Percentiles rank a stretch among this genome's conserved stretches.
phyloP scores from a whole-genome alignment of 2,888 invertebrate genomes.

The Daptonema setosum region DNA sequence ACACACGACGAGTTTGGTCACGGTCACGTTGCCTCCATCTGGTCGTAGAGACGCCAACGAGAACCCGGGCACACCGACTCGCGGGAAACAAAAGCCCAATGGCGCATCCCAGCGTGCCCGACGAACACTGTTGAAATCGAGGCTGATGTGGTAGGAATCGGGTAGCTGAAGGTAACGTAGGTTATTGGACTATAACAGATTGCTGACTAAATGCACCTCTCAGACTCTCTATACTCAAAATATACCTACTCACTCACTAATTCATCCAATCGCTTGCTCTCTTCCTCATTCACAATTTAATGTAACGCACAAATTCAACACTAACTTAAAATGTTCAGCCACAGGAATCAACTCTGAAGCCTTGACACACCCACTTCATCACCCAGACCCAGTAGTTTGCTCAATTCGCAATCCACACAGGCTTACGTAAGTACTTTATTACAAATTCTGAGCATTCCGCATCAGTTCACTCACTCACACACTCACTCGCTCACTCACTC shows the following conservation, averaged over 20 bases:
- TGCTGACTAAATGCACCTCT: no score
- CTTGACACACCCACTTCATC: no score
- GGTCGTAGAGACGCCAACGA: background rate
- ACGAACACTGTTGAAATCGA: background rate
- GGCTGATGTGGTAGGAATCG: background rate
- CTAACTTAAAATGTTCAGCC: background rate
- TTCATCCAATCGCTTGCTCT: no score
- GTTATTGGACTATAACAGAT: no score
- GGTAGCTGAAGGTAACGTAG: background rate
- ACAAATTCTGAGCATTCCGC: no score
- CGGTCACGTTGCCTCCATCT: background rate
- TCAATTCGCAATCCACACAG: no score
- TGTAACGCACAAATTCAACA: background rate
- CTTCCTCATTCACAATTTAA: background rate
- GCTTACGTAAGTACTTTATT: no score
- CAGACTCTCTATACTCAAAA: no score
- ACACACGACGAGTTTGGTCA: background rate
- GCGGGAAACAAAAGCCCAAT: background rate
- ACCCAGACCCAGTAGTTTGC: no score
- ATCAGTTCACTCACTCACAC: no score
- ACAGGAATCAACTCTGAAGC: background rate
- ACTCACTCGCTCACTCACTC: no score
- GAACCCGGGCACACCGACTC: background rate
- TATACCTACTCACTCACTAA: no score
- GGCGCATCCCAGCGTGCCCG: background rate